Base-by-base conservation (phyloP, 2,797 vertebrate genomes). In the Alouatta caraya region DNA sequence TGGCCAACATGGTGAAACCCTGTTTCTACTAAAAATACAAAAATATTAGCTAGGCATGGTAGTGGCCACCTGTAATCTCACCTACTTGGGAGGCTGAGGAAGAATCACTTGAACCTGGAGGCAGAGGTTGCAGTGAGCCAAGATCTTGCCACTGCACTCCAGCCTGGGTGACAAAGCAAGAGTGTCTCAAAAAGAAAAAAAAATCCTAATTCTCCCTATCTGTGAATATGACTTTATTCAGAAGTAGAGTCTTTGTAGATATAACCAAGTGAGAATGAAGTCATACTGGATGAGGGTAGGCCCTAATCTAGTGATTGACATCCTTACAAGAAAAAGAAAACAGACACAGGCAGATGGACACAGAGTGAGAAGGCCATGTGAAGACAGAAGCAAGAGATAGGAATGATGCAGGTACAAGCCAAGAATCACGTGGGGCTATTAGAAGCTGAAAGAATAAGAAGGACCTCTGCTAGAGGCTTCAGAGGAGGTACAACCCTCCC, bases 381-480 rank as follows among this genome's bases (percentile, higher is more conserved):
- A 10, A 42, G 24, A 30, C 19, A 46, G 33, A 39, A 21, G 17
- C 5, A 44, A 44, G 9, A 5, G n/a, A 11, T 3, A 9, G 4
- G 82, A 80, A 81, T 13, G 82, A 44, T n/a, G n/a, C 5, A 70
- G 24, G 5, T 22, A 12, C 8, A 78, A 46, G 52, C n/a, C n/a
- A 21, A 52, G 64, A 50, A 14, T 80, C 44, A n/a, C 26, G 26
- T 7, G 10, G n/a, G 52, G 9, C 19, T 48, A 1, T 13, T 26
- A 9, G 48, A 2, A 26, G 2, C 8, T 72, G 3, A 33, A 61
- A 44, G 30, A 50, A 44, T 10, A 8, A 24, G 30, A 46, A 30
- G 19, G 1, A 2, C 1, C 5, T 37, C 5, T 46, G 9, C 19
- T 0, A 17, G 22, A 4, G 50, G 30, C 8, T 61, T 64, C 24